Evolutionary conservation across 2,888 invertebrate genomes (phyloP).

Genomic region (Actias luna): DNA sequence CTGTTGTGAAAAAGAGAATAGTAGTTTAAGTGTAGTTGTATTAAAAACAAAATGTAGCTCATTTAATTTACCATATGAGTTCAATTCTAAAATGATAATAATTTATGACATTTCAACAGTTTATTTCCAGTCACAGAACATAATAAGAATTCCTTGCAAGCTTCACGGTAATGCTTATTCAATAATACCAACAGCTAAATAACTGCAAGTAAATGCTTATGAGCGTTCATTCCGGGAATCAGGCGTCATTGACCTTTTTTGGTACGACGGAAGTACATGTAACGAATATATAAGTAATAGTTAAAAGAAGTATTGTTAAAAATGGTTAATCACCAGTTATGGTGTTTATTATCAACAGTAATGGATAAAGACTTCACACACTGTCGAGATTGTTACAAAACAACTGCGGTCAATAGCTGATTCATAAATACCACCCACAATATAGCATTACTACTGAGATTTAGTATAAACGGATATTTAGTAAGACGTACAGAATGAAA

Average conservation of each 20-base stretch:
- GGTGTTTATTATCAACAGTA: background rate
- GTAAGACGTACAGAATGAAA: background rate
- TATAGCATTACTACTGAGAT: constrained; percentile 10
- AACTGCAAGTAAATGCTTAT: background rate
- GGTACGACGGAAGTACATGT: background rate
- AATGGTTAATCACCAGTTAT: background rate
- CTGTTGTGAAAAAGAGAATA: too few relatives aligned
- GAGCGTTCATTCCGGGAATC: background rate
- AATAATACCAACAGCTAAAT: background rate
- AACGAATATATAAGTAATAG: background rate
- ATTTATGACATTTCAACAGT: background rate
- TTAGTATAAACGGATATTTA: constrained; percentile 5
- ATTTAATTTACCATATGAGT: too few relatives aligned
- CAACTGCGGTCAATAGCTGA: constrained; percentile 37
- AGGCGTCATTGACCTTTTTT: background rate
- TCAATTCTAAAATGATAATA: background rate
- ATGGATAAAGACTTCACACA: background rate
- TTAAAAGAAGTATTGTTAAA: background rate
- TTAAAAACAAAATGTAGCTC: too few relatives aligned
- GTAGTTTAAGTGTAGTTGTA: too few relatives aligned
- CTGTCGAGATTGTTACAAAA: constrained; percentile 13
- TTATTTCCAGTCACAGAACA: background rate
- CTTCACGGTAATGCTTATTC: background rate
- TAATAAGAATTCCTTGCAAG: background rate
- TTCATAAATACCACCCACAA: constrained; percentile 31